Conservation (phyloP, 2,888 invertebrate genomes). For the Isotomurus palustris region DNA sequence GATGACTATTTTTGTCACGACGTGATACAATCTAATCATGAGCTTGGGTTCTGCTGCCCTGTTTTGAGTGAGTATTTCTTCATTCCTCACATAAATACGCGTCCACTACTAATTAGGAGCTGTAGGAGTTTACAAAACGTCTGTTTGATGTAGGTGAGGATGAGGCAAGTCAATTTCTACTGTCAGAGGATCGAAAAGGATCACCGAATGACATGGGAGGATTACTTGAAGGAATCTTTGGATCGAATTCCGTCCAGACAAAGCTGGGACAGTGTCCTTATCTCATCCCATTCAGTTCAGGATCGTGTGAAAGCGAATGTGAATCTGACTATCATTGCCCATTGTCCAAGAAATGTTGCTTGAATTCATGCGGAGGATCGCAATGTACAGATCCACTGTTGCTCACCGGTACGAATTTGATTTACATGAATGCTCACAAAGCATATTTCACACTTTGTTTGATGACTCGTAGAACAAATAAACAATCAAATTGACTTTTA, state of each 20-base stretch:
- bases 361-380: conserved; percentile 77
- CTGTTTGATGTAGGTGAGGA: neutral
- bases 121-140: neutral
- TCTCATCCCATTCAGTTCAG: conserved; percentile 62
- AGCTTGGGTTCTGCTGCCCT: conserved; percentile 46
- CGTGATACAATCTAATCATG: conserved; percentile 30
- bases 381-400: conserved; percentile 69
- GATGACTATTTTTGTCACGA: conserved; percentile 47
- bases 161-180: neutral
- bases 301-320: conserved; percentile 71
- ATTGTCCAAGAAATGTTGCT: conserved; percentile 69
- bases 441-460: neutral
- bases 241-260: conserved; percentile 7
- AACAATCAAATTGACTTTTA: neutral
- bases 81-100: neutral
- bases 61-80: conserved; percentile 2
- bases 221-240: conserved; percentile 18
- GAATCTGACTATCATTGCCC: conserved; percentile 71
- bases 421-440: conserved; percentile 24
- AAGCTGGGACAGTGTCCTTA: conserved; percentile 73
- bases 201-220: neutral
- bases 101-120: neutral
- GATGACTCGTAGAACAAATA: neutral
- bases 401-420: conserved; percentile 50
- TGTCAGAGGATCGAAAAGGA: neutral